Evolutionary conservation across 2,888 invertebrate genomes (phyloP).

Genomic region (Vesta saturnalis): DNA sequence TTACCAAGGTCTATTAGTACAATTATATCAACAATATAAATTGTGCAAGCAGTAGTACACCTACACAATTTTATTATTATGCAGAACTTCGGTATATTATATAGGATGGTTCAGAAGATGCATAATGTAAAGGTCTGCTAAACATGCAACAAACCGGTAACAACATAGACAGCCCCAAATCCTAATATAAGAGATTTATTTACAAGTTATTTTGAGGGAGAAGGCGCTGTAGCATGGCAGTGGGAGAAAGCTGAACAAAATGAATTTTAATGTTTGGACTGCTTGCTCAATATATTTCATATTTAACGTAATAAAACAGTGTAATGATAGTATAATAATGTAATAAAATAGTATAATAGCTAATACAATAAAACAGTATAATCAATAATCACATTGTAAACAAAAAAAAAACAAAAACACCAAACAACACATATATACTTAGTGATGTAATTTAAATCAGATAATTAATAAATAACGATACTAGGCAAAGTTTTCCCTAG

Average conservation of each 20-base stretch:
- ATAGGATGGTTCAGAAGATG: not conserved
- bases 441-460: no score
- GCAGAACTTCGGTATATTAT: not conserved
- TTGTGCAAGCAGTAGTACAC: not conserved
- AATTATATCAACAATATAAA: not conserved
- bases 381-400: no score
- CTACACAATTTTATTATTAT: not conserved
- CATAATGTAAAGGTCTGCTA: not conserved
- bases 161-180: not conserved
- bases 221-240: not conserved
- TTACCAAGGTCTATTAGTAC: not conserved
- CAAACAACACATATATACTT: no score
- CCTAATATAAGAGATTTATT: not conserved
- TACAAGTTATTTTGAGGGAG: not conserved
- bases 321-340: no score
- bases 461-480: no score
- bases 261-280: not conserved
- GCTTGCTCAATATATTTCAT: not conserved
- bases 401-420: no score
- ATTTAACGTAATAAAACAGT: no score
- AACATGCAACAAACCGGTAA: not conserved
- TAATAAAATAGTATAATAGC: not conserved
- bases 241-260: not conserved
- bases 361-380: no score
- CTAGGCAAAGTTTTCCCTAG: no score